Evolutionary conservation across 2,797 vertebrate species (phyloP), one percentile per base, ranked within the genome.

Genomic region (Dendrocincla tyrannina): DNA sequence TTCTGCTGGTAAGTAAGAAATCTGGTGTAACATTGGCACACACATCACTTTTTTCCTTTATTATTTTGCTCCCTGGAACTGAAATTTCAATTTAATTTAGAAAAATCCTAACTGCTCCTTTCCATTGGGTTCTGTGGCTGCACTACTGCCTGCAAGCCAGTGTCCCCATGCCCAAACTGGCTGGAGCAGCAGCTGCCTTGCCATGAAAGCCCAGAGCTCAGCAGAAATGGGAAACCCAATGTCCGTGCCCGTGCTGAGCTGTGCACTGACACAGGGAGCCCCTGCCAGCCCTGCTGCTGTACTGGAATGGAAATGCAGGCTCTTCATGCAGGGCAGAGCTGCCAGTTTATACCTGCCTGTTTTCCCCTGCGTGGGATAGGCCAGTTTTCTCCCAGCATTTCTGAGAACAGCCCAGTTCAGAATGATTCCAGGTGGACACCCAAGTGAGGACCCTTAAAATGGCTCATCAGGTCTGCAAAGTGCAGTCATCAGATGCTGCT

Each of bases 51-150:
- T 93, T 92, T 89, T 88, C 87, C 66, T 91, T 96, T 70, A n/a
- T 89, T 91, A 70, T 83, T 88, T 96, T 74, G 66, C 82, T 96
- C 79, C 75, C 92, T 78, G 89, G 89, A 96, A 97, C 81, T 92
- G 74, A 96, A 94, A 74, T 95, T 93, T 91, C 76, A 87, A 82
- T 94, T 87, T 74, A 93, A 93, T 95, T 90, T 87, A 89, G 89
- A 69, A 92, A 95, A 94, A 52, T 28, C 67, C 88, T 88, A 93
- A 95, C 79, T 88, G 77, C 82, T 73, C 52, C 85, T 84, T 94
- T 84, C 75, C 59, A 96, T 92, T 82, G 73, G 82, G 72, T 83
- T 67, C 75, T 89, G 78, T 58, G 91, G 81, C 85, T 70, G 55
- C 70, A 55, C 69, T 89, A 35, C 85, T 55, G 84, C 86, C 60